These are phyloP conservation scores for Xerus inauris DNA, from an alignment of 2,113 vertebrate genomes.

Conservation along the genomic window DNA sequence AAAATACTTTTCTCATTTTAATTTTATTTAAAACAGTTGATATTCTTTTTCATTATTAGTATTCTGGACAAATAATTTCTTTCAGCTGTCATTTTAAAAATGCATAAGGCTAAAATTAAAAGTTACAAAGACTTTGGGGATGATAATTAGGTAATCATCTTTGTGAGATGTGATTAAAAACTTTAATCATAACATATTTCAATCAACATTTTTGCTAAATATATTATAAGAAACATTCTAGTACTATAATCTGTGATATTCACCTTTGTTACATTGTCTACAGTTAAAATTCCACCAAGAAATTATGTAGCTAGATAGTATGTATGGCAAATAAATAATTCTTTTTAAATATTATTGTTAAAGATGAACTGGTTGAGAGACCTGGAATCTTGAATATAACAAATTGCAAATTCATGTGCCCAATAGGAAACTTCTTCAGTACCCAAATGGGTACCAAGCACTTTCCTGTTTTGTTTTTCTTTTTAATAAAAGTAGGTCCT, in stretches of 20 bases:
- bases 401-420: background rate
- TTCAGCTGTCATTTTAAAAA: constrained; percentile 84
- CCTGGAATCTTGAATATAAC: background rate
- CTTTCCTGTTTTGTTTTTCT: background rate
- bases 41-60: constrained; percentile 73
- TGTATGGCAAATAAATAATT: background rate
- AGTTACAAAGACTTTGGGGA: constrained; percentile 74
- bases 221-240: background rate
- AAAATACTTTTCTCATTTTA: constrained; percentile 71
- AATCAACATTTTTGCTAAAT: constrained; percentile 10
- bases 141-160: constrained; percentile 79
- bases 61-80: constrained; percentile 66
- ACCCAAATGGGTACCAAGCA: background rate
- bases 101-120: constrained; percentile 85
- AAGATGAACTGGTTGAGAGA: background rate
- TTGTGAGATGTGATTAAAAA: constrained; percentile 76
- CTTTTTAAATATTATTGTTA: background rate
- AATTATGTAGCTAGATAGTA: background rate
- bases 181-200: constrained; percentile 67
- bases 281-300: background rate
- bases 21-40: constrained; percentile 43
- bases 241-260: background rate
- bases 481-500: background rate
- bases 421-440: background rate
- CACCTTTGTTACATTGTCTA: background rate